Conservation (phyloP, 2,888 invertebrate species). For the Tenthredo mesomela region DNA sequence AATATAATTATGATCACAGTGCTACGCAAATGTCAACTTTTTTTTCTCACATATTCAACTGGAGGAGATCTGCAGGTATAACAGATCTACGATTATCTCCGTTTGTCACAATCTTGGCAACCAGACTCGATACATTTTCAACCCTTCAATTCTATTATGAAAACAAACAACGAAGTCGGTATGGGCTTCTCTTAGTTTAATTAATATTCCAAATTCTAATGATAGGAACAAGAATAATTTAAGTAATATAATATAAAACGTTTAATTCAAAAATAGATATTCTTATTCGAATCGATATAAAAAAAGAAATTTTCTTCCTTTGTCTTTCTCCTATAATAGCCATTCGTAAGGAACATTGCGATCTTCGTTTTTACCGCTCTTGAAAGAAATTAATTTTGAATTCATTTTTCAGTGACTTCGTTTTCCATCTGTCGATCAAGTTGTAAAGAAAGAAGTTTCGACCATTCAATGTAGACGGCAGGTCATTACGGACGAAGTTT, state of each 20-base stretch:
- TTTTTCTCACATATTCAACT: neutral
- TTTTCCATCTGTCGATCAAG: neutral
- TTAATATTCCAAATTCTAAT: neutral
- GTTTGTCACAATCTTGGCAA: neutral
- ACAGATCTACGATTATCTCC: neutral
- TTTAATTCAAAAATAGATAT: too few relatives aligned
- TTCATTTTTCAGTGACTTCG: neutral
- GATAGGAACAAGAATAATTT: too few relatives aligned
- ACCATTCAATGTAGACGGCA: neutral
- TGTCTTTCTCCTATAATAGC: neutral
- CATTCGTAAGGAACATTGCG: neutral
- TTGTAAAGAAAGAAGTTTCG: neutral
- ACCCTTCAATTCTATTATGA: neutral
- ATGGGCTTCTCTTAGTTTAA: neutral
- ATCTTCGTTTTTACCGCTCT: neutral
- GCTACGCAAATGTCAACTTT: neutral
- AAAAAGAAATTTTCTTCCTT: neutral
- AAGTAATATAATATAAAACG: too few relatives aligned
- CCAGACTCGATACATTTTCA: neutral
- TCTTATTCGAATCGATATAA: neutral
- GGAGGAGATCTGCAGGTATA: too few relatives aligned
- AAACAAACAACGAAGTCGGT: neutral
- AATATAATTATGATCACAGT: neutral
- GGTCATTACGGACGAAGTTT: neutral
- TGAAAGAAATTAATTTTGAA: neutral